Evolutionary conservation across 2,797 vertebrate species (phyloP).

Genomic region (Acanthis flammea): DNA sequence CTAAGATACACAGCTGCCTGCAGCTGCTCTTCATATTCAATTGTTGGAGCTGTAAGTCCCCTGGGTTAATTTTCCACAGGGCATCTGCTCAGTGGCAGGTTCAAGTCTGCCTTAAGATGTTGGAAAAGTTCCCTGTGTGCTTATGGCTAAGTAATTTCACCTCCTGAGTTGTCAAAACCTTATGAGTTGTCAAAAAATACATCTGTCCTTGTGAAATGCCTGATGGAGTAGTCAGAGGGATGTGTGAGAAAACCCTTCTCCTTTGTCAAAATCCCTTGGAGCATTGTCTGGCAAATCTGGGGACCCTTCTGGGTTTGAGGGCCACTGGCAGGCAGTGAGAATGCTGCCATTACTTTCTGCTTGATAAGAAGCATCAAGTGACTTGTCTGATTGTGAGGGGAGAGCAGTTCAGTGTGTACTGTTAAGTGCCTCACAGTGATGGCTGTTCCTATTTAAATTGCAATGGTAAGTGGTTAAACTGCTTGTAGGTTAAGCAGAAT

Average conservation of each 20-base stretch:
- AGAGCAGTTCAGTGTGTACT: not conserved
- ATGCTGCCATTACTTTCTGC: not conserved
- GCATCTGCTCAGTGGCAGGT: not conserved
- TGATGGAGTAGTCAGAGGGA: not conserved
- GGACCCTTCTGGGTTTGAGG: not conserved
- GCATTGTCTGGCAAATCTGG: not conserved
- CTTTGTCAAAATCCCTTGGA: not conserved
- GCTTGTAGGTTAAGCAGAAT: not conserved
- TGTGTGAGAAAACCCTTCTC: not conserved
- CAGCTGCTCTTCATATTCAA: not conserved
- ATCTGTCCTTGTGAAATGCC: not conserved
- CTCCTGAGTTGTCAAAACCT: not conserved
- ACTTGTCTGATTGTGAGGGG: not conserved
- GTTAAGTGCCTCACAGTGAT: not conserved
- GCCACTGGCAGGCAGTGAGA: not conserved
- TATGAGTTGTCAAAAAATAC: not conserved
- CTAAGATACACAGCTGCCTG: not conserved
- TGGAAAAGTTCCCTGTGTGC: not conserved
- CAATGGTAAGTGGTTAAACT: not conserved
- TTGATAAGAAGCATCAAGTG: rapidly evolving
- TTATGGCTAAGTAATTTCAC: not conserved
- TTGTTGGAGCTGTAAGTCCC: not conserved
- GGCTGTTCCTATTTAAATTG: not conserved
- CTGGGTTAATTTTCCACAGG: not conserved
- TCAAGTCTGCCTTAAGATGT: not conserved